Conservation (phyloP, 2,113 vertebrate genomes). For the Upupa epops region DNA sequence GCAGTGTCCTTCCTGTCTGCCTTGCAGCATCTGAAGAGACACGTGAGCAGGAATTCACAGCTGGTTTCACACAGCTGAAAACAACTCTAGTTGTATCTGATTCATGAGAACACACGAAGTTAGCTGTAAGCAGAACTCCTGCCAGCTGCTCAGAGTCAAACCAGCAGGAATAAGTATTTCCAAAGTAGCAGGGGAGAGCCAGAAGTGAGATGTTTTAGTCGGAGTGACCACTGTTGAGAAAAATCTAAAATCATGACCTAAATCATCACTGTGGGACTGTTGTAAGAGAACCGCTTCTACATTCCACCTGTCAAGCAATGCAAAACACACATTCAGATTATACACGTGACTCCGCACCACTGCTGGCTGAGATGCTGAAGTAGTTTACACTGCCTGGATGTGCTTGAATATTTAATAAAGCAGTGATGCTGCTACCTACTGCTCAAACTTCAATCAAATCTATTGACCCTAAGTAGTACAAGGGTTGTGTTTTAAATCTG, state of each 20-base stretch:
- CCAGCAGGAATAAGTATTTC: neutral
- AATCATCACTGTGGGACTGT: neutral
- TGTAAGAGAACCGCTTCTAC: neutral
- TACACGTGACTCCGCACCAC: neutral
- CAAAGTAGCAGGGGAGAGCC: neutral
- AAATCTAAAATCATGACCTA: neutral
- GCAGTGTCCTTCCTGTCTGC: neutral
- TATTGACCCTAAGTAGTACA: accelerated
- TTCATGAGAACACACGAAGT: neutral
- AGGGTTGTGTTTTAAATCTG: neutral
- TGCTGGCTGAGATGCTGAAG: neutral
- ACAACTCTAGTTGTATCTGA: neutral
- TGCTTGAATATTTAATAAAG: neutral
- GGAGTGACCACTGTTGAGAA: neutral
- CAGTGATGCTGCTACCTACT: neutral
- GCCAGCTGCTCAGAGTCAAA: neutral
- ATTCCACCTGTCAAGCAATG: neutral
- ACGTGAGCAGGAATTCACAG: neutral
- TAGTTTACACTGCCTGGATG: accelerated
- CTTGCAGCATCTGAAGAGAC: neutral
- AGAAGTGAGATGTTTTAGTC: neutral
- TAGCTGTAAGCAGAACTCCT: neutral
- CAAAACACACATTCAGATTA: neutral
- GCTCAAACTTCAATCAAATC: neutral
- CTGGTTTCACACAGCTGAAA: neutral